phyloP scores from a whole-genome alignment of 2,113 vertebrate genomes.

The Piprites chloris region DNA sequence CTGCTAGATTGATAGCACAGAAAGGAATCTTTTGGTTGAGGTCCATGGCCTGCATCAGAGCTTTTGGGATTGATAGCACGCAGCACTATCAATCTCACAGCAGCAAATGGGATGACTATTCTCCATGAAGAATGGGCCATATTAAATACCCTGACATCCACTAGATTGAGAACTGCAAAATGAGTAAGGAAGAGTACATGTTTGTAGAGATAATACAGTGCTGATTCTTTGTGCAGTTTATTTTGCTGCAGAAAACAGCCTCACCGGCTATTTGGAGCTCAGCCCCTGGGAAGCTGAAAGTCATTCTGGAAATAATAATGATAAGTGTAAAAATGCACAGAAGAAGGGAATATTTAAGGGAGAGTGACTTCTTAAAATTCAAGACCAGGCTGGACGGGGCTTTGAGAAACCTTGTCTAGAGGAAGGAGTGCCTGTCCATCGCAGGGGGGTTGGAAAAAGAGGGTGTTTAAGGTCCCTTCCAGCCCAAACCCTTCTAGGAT shows the following conservation, averaged over 20 bases:
- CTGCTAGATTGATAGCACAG: constrained; percentile 75
- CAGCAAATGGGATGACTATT: constrained; percentile 76
- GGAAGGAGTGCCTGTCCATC: neutral
- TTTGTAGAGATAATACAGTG: constrained; percentile 71
- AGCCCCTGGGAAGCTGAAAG: constrained; percentile 20
- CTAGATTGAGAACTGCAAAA: constrained; percentile 80
- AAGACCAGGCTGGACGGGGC: neutral
- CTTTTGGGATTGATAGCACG: constrained; percentile 77
- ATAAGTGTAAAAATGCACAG: neutral
- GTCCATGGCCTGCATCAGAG: constrained; percentile 76
- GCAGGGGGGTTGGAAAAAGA: neutral
- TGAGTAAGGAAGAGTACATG: constrained; percentile 71
- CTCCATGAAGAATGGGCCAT: constrained; percentile 77
- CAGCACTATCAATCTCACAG: constrained; percentile 73
- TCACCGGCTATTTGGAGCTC: neutral
- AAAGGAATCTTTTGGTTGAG: constrained; percentile 79
- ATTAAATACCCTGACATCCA: constrained; percentile 80
- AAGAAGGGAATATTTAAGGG: neutral
- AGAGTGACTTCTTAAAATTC: neutral
- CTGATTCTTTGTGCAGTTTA: constrained; percentile 65
- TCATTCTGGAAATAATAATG: neutral
- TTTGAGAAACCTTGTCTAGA: neutral
- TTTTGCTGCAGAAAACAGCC: constrained; percentile 22
- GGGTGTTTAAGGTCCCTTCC: neutral
- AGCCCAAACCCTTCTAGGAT: neutral